A percentile compares a stretch with the other conserved stretches of the same genome.
Evolutionary conservation across 2,113 vertebrate genomes (phyloP).

Genomic region (Gobiocypris rarus): DNA sequence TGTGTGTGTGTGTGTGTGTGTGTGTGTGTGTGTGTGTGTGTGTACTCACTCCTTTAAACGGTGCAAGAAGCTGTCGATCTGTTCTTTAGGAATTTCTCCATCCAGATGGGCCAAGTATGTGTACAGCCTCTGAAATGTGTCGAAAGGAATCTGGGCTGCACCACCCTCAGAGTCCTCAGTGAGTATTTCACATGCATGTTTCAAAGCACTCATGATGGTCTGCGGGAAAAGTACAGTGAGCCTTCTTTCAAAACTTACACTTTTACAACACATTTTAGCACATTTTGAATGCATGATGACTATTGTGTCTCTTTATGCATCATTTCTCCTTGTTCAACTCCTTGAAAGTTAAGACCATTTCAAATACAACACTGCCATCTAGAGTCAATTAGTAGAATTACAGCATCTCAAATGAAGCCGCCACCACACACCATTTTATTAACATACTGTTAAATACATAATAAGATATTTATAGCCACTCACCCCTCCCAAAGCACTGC

Average conservation of each 20-base stretch:
- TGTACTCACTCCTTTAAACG: slow-evolving; percentile 76
- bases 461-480: slow-evolving; percentile 54
- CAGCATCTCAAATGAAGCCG: background rate
- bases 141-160: slow-evolving; percentile 78
- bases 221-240: slow-evolving; percentile 56
- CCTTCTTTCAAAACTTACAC: background rate
- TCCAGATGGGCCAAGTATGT: slow-evolving; percentile 82
- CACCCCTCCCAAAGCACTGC: slow-evolving; percentile 84
- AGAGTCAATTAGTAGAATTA: background rate
- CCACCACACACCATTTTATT: background rate
- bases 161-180: slow-evolving; percentile 82
- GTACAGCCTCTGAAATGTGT: slow-evolving; percentile 81
- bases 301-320: background rate
- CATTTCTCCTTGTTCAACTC: background rate
- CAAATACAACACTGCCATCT: slow-evolving; percentile 44
- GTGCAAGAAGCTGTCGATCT: slow-evolving; percentile 73
- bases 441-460: background rate
- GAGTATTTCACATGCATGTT: slow-evolving; percentile 85
- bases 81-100: slow-evolving; percentile 67
- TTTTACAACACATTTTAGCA: background rate
- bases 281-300: background rate
- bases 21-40: slow-evolving; percentile 16
- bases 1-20: background rate
- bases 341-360: background rate
- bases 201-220: slow-evolving; percentile 82